A percentile compares a stretch with the other conserved stretches of the same genome.
phyloP scores from a whole-genome alignment of 1,140 invertebrate genomes.

The Drosophila triauraria region DNA sequence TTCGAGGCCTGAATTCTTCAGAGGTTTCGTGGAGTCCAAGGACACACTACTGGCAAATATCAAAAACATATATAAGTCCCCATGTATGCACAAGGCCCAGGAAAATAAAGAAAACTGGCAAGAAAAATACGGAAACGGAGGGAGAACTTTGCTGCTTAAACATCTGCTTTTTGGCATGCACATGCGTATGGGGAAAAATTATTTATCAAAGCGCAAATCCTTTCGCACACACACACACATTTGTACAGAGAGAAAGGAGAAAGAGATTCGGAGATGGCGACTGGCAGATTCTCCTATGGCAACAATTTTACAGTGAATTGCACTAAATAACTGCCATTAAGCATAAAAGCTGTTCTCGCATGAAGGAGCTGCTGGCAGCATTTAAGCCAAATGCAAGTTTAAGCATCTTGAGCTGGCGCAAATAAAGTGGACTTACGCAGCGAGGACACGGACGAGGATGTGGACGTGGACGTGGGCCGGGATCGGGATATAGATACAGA shows the following conservation, averaged over 20 bases:
- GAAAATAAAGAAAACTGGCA: conserved; percentile 31
- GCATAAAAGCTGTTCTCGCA: conserved; percentile 83
- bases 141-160: conserved; percentile 51
- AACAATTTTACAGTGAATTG: conserved; percentile 82
- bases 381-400: conserved; percentile 82
- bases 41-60: conserved; percentile 40
- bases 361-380: conserved; percentile 75
- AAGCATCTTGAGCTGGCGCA: conserved; percentile 74
- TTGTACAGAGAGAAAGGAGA: background rate
- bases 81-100: conserved; percentile 26
- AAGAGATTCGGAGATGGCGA: conserved; percentile 36
- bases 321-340: conserved; percentile 84
- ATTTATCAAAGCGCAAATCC: conserved; percentile 80
- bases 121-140: conserved; percentile 47
- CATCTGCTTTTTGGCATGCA: conserved; percentile 66
- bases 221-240: conserved; percentile 44
- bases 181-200: conserved; percentile 63
- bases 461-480: conserved; percentile 9
- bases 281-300: conserved; percentile 67
- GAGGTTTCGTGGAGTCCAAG: conserved; percentile 6
- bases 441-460: conserved; percentile 31
- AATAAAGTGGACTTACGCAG: conserved; percentile 78
- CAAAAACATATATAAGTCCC: conserved; percentile 46
- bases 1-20: conserved; percentile 28
- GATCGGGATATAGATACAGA: conserved; percentile 23